phyloP scores from a whole-genome alignment of 2,888 invertebrate species.

The Heteromyza rotundicornis region DNA sequence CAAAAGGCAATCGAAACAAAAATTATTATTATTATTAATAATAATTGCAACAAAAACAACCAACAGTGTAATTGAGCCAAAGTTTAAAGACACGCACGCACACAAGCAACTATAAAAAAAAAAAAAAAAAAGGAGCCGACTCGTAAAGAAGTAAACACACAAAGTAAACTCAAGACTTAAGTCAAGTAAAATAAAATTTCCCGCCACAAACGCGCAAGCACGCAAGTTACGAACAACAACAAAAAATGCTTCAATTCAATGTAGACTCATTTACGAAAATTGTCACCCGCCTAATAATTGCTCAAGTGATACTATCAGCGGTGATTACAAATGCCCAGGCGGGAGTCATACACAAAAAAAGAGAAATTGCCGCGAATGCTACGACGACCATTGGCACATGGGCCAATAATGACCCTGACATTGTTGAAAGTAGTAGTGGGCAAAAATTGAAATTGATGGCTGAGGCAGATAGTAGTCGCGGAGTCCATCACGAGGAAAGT shows the following conservation, averaged over 20 bases:
- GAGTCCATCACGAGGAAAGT: not conserved
- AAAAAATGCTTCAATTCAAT: not conserved
- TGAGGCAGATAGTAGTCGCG: not conserved
- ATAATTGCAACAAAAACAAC: conserved; percentile 25
- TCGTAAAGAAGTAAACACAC: not conserved
- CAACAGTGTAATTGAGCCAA: not conserved
- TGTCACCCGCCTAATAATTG: conserved; percentile 5
- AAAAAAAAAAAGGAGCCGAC: not conserved
- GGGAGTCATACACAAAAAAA: conserved; percentile 47
- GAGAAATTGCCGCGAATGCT: conserved; percentile 34
- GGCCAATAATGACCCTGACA: conserved; percentile 49
- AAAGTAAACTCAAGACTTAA: not conserved
- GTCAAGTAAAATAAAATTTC: not conserved
- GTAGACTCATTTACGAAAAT: not conserved
- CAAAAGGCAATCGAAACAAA: not conserved
- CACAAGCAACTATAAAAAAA: not conserved
- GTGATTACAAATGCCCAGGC: conserved; percentile 32
- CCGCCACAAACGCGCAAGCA: not conserved
- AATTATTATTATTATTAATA: too few relatives aligned
- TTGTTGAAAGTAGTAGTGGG: conserved; percentile 24
- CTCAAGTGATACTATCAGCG: conserved; percentile 28
- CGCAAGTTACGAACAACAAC: not conserved
- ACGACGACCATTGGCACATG: conserved; percentile 16
- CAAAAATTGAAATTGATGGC: conserved; percentile 34
- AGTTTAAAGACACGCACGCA: not conserved